Percentiles rank a stretch among this genome's conserved stretches.
These are phyloP conservation scores for Zophobas atratus DNA, from an alignment of 1,140 invertebrate species.

Conservation along the genomic window DNA sequence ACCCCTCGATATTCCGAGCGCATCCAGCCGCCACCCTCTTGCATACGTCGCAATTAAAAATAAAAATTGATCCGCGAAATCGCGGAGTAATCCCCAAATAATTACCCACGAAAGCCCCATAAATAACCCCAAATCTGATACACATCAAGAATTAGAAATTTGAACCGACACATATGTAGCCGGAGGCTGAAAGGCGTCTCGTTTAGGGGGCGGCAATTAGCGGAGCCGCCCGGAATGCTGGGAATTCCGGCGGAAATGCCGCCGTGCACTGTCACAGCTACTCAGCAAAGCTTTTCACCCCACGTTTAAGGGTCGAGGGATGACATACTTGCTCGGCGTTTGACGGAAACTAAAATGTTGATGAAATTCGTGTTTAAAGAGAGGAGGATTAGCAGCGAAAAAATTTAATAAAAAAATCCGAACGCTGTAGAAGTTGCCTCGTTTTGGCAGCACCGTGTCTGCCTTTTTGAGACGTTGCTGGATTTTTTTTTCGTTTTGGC, in stretches of 20 bases:
- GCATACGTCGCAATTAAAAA: slow-evolving; percentile 27
- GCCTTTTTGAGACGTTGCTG: too few species aligned
- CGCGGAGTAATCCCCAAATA: slow-evolving; percentile 49
- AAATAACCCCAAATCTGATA: slow-evolving; percentile 52
- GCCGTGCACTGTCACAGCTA: slow-evolving; percentile 52
- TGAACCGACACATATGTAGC: slow-evolving; percentile 47
- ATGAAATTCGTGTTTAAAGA: slow-evolving; percentile 1
- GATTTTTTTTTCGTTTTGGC: background rate
- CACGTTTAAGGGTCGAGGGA: background rate
- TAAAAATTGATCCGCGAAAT: slow-evolving; percentile 35
- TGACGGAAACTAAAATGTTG: slow-evolving; percentile 36
- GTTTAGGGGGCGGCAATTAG: slow-evolving; percentile 56
- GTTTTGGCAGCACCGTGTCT: too few species aligned
- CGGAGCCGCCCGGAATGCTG: slow-evolving; percentile 56
- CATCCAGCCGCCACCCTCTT: background rate
- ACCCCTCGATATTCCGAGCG: too few species aligned
- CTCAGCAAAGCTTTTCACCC: slow-evolving; percentile 18
- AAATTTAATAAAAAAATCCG: too few species aligned
- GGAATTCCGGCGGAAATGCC: slow-evolving; percentile 57
- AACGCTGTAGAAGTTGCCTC: too few species aligned
- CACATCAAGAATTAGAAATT: slow-evolving; percentile 56
- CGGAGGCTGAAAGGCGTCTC: slow-evolving; percentile 43
- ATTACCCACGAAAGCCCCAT: slow-evolving; percentile 53
- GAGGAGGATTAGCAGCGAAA: background rate
- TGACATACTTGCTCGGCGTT: slow-evolving; percentile 25